Evolutionary conservation across 64 coral and sea anemone genomes (phyloP).

Genomic region (Dendrophyllia cribrosa): DNA sequence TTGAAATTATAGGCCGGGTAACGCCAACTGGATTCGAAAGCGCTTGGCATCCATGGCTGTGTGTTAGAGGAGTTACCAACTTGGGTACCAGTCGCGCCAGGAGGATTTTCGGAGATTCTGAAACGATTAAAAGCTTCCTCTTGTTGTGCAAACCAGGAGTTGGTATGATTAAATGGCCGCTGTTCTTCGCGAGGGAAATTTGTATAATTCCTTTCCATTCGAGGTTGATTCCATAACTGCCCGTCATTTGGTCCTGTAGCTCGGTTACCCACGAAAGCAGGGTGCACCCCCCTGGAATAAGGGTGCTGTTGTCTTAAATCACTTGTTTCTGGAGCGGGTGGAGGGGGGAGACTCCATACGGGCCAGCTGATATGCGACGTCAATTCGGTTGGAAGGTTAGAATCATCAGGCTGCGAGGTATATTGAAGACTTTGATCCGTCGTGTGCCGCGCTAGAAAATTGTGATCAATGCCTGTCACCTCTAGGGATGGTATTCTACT

Average conservation of each 20-base stretch:
- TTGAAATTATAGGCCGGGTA: neutral
- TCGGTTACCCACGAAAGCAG: neutral
- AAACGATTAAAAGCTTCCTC: neutral
- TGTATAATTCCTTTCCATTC: neutral
- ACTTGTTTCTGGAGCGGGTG: neutral
- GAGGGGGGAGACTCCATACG: neutral
- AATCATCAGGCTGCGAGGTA: neutral
- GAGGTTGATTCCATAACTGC: neutral
- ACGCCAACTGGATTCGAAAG: no score
- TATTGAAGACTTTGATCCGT: conserved; percentile 12
- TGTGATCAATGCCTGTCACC: neutral
- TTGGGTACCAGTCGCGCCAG: neutral
- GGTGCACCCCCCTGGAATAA: neutral
- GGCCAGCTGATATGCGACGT: neutral
- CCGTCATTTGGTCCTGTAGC: neutral
- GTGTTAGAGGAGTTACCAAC: neutral
- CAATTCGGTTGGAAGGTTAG: neutral
- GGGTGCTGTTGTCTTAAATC: neutral
- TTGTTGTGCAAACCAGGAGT: neutral
- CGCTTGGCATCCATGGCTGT: neutral
- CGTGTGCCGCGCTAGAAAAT: neutral
- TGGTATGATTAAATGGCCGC: neutral
- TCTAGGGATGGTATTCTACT: neutral
- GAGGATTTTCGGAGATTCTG: neutral
- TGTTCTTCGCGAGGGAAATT: neutral